Conservation (phyloP, 2,797 vertebrate species). For the Mus caroli region DNA sequence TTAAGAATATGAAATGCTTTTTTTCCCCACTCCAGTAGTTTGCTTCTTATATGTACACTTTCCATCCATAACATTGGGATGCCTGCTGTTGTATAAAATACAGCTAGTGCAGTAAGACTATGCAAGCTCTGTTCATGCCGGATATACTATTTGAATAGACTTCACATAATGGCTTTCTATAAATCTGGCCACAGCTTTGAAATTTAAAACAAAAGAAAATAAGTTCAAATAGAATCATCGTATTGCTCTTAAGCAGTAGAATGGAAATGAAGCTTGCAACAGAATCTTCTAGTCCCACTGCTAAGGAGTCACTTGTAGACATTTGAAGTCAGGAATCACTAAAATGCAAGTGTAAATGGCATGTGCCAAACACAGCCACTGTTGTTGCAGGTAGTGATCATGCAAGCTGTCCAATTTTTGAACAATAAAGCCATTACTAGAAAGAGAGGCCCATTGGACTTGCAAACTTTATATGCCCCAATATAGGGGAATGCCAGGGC, state of each 20-base stretch:
- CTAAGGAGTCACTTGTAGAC: too few species aligned
- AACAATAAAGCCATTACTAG: too few species aligned
- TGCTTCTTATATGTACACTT: background rate
- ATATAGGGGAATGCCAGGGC: too few species aligned
- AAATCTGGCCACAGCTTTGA: background rate
- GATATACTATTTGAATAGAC: background rate
- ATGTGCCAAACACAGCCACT: background rate
- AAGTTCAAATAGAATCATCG: background rate
- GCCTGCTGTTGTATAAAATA: background rate
- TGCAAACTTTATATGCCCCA: too few species aligned
- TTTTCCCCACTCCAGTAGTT: slow-evolving; percentile 1
- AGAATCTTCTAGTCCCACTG: background rate
- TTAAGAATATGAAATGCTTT: slow-evolving; percentile 40
- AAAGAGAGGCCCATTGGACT: too few species aligned
- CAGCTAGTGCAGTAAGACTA: background rate
- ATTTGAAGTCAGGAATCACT: background rate
- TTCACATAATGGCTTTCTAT: background rate
- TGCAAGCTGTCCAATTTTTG: background rate
- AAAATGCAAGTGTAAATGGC: background rate
- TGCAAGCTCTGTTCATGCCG: background rate
- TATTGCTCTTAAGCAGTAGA: background rate
- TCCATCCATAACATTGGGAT: background rate
- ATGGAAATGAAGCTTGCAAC: background rate
- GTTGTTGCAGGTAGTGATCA: background rate
- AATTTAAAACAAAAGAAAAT: background rate